phyloP scores from a whole-genome alignment of 2,113 vertebrate genomes.

The Cettia cetti region DNA sequence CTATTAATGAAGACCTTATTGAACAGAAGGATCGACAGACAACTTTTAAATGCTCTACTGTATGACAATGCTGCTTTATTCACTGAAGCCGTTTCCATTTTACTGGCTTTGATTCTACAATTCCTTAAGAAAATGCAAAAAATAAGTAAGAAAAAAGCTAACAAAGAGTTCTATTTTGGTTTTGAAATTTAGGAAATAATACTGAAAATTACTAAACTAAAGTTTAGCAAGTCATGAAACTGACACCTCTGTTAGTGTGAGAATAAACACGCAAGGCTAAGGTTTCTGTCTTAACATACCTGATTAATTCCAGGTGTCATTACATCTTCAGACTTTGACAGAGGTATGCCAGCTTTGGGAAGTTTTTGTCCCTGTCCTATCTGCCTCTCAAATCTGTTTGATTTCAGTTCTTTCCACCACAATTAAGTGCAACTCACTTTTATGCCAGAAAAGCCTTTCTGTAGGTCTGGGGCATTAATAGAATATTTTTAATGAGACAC shows the following conservation, averaged over 20 bases:
- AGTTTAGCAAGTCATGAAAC: neutral
- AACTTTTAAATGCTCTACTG: neutral
- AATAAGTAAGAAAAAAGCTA: neutral
- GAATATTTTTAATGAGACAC: neutral
- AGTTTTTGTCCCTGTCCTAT: neutral
- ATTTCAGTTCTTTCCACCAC: neutral
- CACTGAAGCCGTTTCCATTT: neutral
- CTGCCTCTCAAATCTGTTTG: neutral
- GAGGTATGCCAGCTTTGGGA: neutral
- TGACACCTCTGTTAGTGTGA: neutral
- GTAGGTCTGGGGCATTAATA: neutral
- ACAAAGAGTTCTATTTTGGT: neutral
- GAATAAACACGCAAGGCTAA: neutral
- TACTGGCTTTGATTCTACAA: neutral
- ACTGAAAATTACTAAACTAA: neutral
- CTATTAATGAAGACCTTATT: neutral
- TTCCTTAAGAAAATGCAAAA: neutral
- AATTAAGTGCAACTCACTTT: neutral
- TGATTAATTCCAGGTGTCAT: neutral
- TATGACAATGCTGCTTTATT: neutral
- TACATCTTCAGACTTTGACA: neutral
- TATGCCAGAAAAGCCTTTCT: neutral
- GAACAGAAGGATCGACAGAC: neutral
- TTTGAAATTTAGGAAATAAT: neutral
- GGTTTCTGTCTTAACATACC: neutral